Conservation (phyloP, 2,113 vertebrate species). For the Leptobrachium leishanense region DNA sequence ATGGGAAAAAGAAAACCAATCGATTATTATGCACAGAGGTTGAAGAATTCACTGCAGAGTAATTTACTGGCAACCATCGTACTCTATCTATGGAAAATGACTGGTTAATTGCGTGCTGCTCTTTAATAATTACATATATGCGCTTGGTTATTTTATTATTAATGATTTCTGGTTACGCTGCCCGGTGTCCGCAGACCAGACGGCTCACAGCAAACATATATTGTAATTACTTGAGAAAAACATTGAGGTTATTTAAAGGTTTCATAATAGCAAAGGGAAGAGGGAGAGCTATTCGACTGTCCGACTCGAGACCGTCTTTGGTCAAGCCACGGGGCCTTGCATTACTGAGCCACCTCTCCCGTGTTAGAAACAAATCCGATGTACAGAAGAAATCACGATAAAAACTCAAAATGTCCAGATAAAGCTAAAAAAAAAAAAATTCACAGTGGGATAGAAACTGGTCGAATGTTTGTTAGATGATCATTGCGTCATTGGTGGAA, state of each 20-base stretch:
- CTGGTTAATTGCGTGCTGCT: constrained; percentile 33
- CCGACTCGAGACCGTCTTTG: no score
- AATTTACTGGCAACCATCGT: constrained; percentile 30
- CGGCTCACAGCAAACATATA: constrained; percentile 27
- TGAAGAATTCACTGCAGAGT: not conserved
- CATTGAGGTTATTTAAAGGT: constrained; percentile 26
- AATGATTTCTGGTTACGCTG: constrained; percentile 34
- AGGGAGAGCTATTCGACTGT: no score
- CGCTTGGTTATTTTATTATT: constrained; percentile 39
- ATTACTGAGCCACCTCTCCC: no score
- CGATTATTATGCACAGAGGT: not conserved
- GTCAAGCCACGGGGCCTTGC: no score
- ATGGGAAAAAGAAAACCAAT: constrained; percentile 16
- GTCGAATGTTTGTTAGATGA: no score
- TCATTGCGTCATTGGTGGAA: no score
- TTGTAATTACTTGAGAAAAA: constrained; percentile 27
- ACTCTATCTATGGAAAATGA: constrained; percentile 32
- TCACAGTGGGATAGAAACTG: no score
- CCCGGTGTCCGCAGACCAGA: constrained; percentile 29
- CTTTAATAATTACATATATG: constrained; percentile 48
- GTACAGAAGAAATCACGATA: no score
- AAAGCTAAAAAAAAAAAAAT: no score
- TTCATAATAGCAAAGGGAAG: not conserved
- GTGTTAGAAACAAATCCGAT: no score
- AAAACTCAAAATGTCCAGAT: no score